Evolutionary conservation across 92 coral and sea anemone genomes (phyloP).

Genomic region (Desmophyllum pertusum): DNA sequence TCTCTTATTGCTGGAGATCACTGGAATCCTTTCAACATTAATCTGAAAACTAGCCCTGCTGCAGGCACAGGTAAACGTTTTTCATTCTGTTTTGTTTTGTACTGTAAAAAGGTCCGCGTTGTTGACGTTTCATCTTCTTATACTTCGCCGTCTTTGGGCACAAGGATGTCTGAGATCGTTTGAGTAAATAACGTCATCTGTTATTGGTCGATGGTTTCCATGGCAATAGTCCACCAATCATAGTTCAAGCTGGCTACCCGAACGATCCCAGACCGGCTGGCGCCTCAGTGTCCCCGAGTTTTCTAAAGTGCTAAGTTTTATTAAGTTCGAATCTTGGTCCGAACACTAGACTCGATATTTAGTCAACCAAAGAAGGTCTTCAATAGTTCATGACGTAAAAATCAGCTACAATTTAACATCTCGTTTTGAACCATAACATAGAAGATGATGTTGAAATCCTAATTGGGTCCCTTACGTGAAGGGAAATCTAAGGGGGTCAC

Average conservation of each 20-base stretch:
- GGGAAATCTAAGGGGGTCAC: too few relatives aligned
- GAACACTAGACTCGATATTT: too few relatives aligned
- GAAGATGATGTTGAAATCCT: too few relatives aligned
- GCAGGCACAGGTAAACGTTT: conserved; percentile 66
- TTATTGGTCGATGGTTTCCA: not conserved
- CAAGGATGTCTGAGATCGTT: not conserved
- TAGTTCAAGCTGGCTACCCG: not conserved
- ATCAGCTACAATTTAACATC: too few relatives aligned
- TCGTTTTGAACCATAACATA: too few relatives aligned
- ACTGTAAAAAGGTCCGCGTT: not conserved
- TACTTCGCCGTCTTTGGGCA: not conserved
- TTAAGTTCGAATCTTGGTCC: too few relatives aligned
- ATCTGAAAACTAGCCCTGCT: conserved; percentile 65
- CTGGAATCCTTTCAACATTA: conserved; percentile 81
- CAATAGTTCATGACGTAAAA: too few relatives aligned
- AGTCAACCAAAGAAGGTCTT: too few relatives aligned
- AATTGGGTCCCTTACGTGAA: too few relatives aligned
- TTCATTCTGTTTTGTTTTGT: not conserved
- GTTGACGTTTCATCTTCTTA: not conserved
- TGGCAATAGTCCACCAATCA: not conserved
- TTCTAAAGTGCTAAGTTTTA: too few relatives aligned
- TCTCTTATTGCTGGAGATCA: conserved; percentile 71
- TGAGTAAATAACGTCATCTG: not conserved
- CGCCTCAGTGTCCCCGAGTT: too few relatives aligned
- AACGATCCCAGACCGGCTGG: too few relatives aligned